phyloP scores from a whole-genome alignment of 1,140 invertebrate species.

The Teleogryllus occipitalis region DNA sequence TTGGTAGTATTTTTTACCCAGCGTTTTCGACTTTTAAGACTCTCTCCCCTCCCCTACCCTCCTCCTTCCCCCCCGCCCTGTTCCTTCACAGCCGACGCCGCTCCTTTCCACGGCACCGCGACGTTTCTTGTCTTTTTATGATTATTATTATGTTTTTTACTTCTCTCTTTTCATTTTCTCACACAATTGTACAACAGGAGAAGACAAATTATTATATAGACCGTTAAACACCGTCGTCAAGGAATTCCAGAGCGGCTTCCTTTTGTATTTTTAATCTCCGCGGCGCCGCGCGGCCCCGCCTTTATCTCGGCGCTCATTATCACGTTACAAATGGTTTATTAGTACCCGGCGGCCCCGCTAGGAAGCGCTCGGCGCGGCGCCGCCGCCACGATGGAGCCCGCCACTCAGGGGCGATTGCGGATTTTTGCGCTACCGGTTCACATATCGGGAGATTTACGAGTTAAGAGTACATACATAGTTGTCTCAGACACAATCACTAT shows the following conservation, averaged over 20 bases:
- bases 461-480: too few relatives aligned
- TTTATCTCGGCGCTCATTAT: not conserved
- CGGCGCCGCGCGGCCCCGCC: too few relatives aligned
- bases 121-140: not conserved
- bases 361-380: not conserved
- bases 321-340: not conserved
- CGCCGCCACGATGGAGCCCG: too few relatives aligned
- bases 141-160: not conserved
- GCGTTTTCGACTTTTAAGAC: not conserved
- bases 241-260: not conserved
- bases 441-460: too few relatives aligned
- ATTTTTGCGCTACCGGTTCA: too few relatives aligned
- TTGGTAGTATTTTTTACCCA: not conserved
- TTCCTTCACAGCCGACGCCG: not conserved
- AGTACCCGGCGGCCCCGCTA: not conserved
- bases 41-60: not conserved
- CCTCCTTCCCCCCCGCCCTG: not conserved
- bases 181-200: constrained; percentile 4
- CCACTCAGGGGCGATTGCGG: too few relatives aligned
- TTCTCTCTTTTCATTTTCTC: not conserved
- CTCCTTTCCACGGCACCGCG: not conserved
- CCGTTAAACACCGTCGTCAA: constrained; percentile 3
- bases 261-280: not conserved
- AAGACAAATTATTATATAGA: constrained; percentile 6
- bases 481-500: too few relatives aligned